These are phyloP conservation scores for Eonycteris spelaea DNA, from an alignment of 2,113 vertebrate genomes.

Conservation along the genomic window DNA sequence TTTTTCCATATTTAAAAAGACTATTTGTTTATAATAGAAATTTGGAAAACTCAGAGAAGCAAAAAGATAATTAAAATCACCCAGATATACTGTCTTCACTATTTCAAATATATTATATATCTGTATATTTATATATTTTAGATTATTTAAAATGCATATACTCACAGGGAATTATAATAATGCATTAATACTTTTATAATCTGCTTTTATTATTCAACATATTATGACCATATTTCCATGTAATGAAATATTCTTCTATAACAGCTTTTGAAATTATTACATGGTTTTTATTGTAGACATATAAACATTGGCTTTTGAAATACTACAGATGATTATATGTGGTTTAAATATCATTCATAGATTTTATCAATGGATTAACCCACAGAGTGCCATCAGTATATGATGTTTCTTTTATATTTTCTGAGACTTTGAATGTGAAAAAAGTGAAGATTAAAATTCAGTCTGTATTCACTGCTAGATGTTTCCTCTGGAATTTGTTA, in stretches of 20 bases:
- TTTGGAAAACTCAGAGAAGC: conserved; percentile 30
- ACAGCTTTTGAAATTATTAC: background rate
- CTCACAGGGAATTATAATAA: background rate
- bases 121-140: too few species aligned
- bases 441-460: background rate
- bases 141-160: too few species aligned
- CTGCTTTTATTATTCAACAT: background rate
- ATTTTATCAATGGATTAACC: background rate
- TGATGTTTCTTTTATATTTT: background rate
- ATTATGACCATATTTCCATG: background rate
- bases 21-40: background rate
- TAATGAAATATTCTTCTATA: background rate
- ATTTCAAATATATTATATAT: background rate
- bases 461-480: background rate
- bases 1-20: background rate
- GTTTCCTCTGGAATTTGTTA: background rate
- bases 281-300: background rate
- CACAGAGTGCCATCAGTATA: background rate
- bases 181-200: background rate
- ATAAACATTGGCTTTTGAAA: background rate
- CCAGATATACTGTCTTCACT: background rate
- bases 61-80: background rate
- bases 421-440: background rate
- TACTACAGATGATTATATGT: background rate
- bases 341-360: background rate